Conservation (phyloP, 2,113 vertebrate genomes). For the Pyrgilauda ruficollis region DNA sequence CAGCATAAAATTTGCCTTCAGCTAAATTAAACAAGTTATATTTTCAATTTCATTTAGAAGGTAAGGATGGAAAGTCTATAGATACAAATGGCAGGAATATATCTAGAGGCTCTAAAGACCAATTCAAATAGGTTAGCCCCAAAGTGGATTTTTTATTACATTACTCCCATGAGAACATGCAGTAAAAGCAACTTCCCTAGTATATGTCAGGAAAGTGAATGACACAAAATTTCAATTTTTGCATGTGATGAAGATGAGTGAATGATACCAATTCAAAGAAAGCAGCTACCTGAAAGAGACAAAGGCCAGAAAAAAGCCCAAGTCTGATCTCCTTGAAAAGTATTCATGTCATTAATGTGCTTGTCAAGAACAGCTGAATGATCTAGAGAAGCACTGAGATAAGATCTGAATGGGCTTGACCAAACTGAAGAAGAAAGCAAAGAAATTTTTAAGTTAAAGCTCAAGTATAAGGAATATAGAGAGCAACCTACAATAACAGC, state of each 20-base stretch:
- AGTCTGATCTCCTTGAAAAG: background rate
- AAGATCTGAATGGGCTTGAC: background rate
- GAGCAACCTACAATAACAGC: background rate
- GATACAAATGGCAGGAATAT: slow-evolving; percentile 9
- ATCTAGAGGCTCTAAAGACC: background rate
- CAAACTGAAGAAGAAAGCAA: background rate
- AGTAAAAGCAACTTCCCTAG: background rate
- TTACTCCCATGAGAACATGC: rapidly evolving
- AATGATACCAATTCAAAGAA: background rate
- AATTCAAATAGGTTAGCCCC: background rate
- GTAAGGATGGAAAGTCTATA: background rate
- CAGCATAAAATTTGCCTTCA: slow-evolving; percentile 7
- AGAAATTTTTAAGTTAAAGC: background rate
- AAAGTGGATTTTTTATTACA: background rate
- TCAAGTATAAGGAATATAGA: background rate
- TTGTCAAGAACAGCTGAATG: background rate
- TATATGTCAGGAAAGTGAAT: background rate
- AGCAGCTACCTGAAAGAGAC: background rate
- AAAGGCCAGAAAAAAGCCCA: background rate
- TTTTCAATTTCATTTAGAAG: slow-evolving; percentile 4
- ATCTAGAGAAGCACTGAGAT: background rate
- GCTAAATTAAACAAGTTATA: slow-evolving; percentile 8
- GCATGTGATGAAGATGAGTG: background rate
- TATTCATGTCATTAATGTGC: background rate
- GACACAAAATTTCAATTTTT: background rate